A percentile compares a stretch with the other conserved stretches of the same genome.
These are phyloP conservation scores for Dreissena rostriformis DNA, from an alignment of 1,140 invertebrate genomes.

Conservation along the genomic window DNA sequence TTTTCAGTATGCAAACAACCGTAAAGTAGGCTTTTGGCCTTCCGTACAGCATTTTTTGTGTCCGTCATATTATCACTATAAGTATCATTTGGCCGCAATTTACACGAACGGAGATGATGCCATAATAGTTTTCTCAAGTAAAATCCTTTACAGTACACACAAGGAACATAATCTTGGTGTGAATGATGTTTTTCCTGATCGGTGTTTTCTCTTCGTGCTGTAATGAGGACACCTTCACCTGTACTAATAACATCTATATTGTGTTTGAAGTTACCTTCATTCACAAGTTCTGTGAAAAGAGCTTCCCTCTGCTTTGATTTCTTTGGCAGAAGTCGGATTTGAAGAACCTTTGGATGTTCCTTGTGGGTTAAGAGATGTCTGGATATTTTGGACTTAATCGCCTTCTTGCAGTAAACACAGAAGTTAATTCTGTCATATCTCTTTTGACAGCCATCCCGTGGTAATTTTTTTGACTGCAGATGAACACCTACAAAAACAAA, in stretches of 20 bases:
- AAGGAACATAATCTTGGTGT: slow-evolving; percentile 39
- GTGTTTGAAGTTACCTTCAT: slow-evolving; percentile 43
- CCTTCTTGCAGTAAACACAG: slow-evolving; percentile 54
- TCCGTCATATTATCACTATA: neutral
- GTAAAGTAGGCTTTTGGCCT: slow-evolving; percentile 13
- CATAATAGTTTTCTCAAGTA: slow-evolving; percentile 31
- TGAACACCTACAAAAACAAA: neutral
- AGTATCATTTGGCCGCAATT: neutral
- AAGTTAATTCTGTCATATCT: slow-evolving; percentile 58
- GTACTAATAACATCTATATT: slow-evolving; percentile 54
- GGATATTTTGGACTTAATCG: slow-evolving; percentile 49
- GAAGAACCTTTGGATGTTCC: slow-evolving; percentile 30
- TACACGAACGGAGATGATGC: slow-evolving; percentile 36
- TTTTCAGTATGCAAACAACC: slow-evolving; percentile 14
- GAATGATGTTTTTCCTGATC: slow-evolving; percentile 3
- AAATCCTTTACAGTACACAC: slow-evolving; percentile 50
- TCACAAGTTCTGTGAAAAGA: slow-evolving; percentile 39
- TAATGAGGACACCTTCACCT: slow-evolving; percentile 40
- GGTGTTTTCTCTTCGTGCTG: slow-evolving; percentile 31
- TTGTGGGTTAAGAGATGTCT: slow-evolving; percentile 54
- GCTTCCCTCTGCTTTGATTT: slow-evolving; percentile 44
- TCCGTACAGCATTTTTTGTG: slow-evolving; percentile 13
- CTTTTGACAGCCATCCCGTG: slow-evolving; percentile 51
- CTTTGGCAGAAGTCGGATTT: slow-evolving; percentile 47
- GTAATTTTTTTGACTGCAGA: slow-evolving; percentile 39